These are phyloP conservation scores for Vespertilio murinus DNA, from an alignment of 2,797 vertebrate species.

Conservation along the genomic window DNA sequence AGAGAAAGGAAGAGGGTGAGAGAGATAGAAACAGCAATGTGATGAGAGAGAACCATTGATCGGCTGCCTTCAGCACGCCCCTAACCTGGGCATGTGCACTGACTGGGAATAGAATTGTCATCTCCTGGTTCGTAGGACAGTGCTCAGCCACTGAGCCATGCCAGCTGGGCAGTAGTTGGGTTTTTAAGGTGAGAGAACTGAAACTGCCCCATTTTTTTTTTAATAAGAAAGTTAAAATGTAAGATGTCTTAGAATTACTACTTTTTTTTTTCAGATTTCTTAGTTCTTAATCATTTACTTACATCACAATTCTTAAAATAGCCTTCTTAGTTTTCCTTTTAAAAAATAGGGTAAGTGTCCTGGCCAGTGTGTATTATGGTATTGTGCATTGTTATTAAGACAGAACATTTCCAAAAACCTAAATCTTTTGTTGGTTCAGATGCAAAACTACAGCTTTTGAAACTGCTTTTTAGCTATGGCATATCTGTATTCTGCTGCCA, in stretches of 20 bases:
- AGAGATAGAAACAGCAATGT: too few relatives aligned
- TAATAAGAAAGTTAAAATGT: neutral
- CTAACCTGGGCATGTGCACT: too few relatives aligned
- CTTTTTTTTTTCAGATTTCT: neutral
- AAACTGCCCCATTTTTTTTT: neutral
- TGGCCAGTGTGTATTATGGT: neutral
- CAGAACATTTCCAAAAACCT: neutral
- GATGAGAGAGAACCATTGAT: too few relatives aligned
- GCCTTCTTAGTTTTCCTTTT: neutral
- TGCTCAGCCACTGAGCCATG: too few relatives aligned
- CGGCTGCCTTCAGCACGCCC: too few relatives aligned
- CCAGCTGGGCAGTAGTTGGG: neutral
- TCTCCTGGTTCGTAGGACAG: too few relatives aligned
- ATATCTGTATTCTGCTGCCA: neutral
- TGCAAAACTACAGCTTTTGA: neutral
- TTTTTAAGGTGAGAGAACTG: conserved; percentile 19
- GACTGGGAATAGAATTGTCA: too few relatives aligned
- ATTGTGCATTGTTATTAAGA: neutral
- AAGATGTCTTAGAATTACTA: neutral
- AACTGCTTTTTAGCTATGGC: neutral
- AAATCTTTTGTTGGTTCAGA: neutral
- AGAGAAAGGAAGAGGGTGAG: too few relatives aligned
- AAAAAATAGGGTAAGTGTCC: neutral
- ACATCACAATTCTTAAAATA: neutral
- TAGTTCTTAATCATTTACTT: neutral